phyloP scores from a whole-genome alignment of 2,888 invertebrate species.

The Litoditis marina region DNA sequence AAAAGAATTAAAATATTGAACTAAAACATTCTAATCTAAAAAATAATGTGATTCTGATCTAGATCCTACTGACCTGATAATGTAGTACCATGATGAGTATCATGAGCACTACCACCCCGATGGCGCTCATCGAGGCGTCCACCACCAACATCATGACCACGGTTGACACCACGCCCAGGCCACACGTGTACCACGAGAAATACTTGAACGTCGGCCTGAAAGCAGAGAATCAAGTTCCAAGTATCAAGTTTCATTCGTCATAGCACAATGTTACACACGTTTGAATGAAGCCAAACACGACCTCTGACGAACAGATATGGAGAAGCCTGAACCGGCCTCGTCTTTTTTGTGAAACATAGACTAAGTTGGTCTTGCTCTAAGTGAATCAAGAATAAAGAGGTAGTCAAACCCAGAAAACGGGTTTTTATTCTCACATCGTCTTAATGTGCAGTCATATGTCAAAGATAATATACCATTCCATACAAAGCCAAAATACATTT shows the following conservation, averaged over 20 bases:
- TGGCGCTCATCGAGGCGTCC: constrained; percentile 82
- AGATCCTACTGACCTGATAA: constrained; percentile 67
- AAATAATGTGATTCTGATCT: neutral
- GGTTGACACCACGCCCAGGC: constrained; percentile 70
- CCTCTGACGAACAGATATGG: neutral
- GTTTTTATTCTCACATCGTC: too few relatives aligned
- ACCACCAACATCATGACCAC: constrained; percentile 84
- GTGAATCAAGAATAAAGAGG: too few relatives aligned
- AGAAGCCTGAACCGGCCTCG: neutral
- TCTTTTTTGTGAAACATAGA: too few relatives aligned
- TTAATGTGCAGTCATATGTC: too few relatives aligned
- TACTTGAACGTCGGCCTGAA: constrained; percentile 82
- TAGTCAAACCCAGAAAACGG: too few relatives aligned
- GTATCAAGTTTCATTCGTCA: neutral
- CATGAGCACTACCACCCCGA: constrained; percentile 81
- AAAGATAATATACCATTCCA: too few relatives aligned
- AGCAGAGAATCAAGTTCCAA: neutral
- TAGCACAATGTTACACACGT: neutral
- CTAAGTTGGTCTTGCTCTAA: too few relatives aligned
- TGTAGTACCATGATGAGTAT: constrained; percentile 84
- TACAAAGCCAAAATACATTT: too few relatives aligned
- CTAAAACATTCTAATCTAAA: neutral
- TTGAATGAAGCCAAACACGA: neutral
- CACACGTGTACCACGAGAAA: constrained; percentile 89
- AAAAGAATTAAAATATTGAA: neutral